phyloP scores from a whole-genome alignment of 2,888 invertebrate genomes.

The Acronicta psi region DNA sequence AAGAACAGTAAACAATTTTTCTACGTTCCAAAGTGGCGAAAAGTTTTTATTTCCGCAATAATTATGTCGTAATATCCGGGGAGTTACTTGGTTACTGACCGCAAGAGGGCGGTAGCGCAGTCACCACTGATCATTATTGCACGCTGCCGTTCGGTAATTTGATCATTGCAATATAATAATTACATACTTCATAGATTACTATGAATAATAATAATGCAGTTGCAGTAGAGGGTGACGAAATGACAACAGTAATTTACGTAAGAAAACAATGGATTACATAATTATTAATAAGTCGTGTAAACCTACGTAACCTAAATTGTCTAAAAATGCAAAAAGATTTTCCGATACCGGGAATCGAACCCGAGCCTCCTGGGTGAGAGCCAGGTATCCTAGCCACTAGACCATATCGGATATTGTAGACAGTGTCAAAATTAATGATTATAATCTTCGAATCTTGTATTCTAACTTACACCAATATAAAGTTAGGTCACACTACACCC shows the following conservation, averaged over 20 bases:
- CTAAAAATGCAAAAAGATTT: constrained; percentile 65
- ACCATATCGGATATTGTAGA: constrained; percentile 81
- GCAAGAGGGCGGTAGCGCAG: constrained; percentile 37
- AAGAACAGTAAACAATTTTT: too few species aligned
- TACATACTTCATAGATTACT: constrained; percentile 13
- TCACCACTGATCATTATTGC: constrained; percentile 5
- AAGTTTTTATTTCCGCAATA: constrained; percentile 9
- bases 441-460: too few species aligned
- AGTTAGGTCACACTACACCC: too few species aligned
- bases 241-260: constrained; percentile 25
- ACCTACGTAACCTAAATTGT: too few species aligned
- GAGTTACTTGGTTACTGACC: constrained; percentile 8
- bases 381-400: constrained; percentile 93
- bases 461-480: too few species aligned
- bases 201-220: constrained; percentile 17
- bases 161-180: constrained; percentile 15
- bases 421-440: fast-evolving
- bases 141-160: constrained; percentile 7
- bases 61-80: constrained; percentile 17
- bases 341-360: constrained; percentile 90
- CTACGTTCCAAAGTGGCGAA: background rate
- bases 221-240: constrained; percentile 6
- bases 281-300: too few species aligned
- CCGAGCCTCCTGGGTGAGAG: constrained; percentile 92
- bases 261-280: too few species aligned